These are phyloP conservation scores for Xenops minutus DNA, from an alignment of 2,797 vertebrate genomes.

Conservation along the genomic window DNA sequence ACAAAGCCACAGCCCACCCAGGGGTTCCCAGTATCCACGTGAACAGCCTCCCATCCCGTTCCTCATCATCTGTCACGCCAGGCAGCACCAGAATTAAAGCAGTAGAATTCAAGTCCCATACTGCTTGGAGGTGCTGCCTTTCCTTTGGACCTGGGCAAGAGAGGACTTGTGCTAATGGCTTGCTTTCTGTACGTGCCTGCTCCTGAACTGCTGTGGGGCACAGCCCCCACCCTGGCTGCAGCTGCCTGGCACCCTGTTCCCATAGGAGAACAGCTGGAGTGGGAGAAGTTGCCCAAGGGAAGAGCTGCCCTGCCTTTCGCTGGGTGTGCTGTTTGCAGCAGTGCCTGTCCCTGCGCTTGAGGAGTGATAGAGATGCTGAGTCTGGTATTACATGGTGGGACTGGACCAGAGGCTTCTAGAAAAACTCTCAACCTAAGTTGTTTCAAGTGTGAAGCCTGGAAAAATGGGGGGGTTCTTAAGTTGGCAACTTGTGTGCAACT, in stretches of 20 bases:
- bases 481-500: neutral
- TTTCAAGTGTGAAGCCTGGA: neutral
- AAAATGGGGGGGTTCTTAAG: neutral
- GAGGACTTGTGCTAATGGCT: neutral
- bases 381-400: neutral
- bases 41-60: neutral
- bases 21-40: neutral
- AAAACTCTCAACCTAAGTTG: neutral
- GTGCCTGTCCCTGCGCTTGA: accelerated
- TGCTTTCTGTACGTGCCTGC: neutral
- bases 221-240: neutral
- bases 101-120: neutral
- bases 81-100: neutral
- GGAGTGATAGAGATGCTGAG: neutral
- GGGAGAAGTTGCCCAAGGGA: neutral
- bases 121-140: neutral
- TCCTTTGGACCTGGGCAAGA: neutral
- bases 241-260: neutral
- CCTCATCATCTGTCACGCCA: accelerated
- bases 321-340: neutral
- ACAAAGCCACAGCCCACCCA: neutral
- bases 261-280: neutral
- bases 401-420: neutral
- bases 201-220: neutral
- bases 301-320: neutral